Conservation (phyloP, 2,797 vertebrate species). For the Neosilurus mollespiculum region DNA sequence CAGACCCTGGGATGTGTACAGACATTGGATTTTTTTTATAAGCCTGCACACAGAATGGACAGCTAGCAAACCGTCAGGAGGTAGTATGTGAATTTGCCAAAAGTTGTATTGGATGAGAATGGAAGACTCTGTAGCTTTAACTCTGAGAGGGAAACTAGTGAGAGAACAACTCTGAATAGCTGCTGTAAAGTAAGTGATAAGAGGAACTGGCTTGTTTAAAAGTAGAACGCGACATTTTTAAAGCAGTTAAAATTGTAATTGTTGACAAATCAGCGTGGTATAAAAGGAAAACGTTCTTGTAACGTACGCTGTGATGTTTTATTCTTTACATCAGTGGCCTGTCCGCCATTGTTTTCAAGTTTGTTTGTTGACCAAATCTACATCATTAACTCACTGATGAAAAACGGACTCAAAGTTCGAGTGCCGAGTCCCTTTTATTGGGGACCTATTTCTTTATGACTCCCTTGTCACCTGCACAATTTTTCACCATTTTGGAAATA, state of each 20-base stretch:
- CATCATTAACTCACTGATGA: not conserved
- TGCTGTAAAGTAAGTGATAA: not conserved
- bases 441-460: slow-evolving; percentile 72
- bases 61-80: no score
- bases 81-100: no score
- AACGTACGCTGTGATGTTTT: not conserved
- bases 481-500: slow-evolving; percentile 79
- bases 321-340: not conserved
- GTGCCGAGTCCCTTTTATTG: slow-evolving; percentile 58
- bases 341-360: not conserved
- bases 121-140: not conserved
- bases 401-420: not conserved
- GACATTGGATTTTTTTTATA: no score
- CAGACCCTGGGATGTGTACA: no score
- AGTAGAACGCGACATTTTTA: not conserved
- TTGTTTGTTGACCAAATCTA: not conserved
- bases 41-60: no score
- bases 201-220: not conserved
- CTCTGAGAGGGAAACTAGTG: slow-evolving; percentile 13
- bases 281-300: not conserved
- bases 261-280: not conserved
- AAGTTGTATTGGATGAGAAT: no score
- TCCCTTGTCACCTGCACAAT: slow-evolving; percentile 77
- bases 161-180: not conserved
- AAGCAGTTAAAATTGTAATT: not conserved